Base-by-base conservation (phyloP, 2,888 invertebrate genomes). In the Aphidoletes aphidimyza region DNA sequence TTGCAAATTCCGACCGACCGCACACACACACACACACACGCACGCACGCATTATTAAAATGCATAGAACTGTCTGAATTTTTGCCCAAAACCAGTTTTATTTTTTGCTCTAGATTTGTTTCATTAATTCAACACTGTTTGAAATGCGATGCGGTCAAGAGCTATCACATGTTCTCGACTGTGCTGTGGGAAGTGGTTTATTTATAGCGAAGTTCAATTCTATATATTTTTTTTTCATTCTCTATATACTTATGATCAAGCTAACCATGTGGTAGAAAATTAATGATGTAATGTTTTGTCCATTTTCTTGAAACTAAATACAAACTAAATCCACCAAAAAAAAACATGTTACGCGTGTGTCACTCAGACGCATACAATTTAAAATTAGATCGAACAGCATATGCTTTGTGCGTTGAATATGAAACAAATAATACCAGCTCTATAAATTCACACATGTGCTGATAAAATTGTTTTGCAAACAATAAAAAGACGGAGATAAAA, bases 81-180 rank as follows among this genome's bases (percentile, higher is more conserved):
- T 30, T 34, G 69, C 3, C 30, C 11, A 30, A 14, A 69, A 69
- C 69, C 14, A n/a, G 69, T 69, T 69, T 54, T n/a, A n/a, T 2
- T 47, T 69, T 69, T 69, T 17, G 14, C 34, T 69, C 69, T 69
- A 30, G 6, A 9, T 14, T 69, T 5, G 22, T 34, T 69, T 30
- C 11, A n/a, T 69, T 69, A 22, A 54, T 3, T 19, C 54, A 26
- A 6, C n/a, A 26, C 30, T 34, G 2, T 69, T 54, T 54, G n/a
- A 3, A n/a, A 22, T 6, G 54, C 30, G 26, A 54, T 54, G 22
- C 54, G 54, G 14, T 34, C 34, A 69, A 69, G 69, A 69, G 17
- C 8, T 69, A 69, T 69, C 69, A 69, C 69, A 69, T 69, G 69
- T 69, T 69, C 14, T 5, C 30, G 30, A 69, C 30, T 69, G 69